These are phyloP conservation scores for Ceratina australensis DNA, from an alignment of 1,140 invertebrate species.

Conservation along the genomic window DNA sequence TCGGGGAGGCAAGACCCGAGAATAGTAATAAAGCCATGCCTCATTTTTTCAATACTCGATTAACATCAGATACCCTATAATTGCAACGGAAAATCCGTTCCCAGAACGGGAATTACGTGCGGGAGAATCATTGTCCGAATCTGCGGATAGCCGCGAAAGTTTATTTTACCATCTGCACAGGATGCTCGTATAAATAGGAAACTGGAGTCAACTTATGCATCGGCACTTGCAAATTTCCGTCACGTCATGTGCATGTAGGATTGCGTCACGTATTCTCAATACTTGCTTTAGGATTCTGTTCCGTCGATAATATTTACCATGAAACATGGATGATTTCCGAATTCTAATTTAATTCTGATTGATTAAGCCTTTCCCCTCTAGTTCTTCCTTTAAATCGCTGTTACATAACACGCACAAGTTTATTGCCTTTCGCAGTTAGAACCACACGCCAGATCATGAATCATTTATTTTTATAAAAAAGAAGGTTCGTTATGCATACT, in stretches of 20 bases:
- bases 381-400: conserved; percentile 4
- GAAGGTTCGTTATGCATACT: no score
- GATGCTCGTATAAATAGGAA: neutral
- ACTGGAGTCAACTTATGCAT: neutral
- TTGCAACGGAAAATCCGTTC: no score
- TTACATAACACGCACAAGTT: conserved; percentile 38
- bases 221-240: conserved; percentile 8
- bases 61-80: no score
- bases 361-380: conserved; percentile 28
- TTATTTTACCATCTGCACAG: neutral
- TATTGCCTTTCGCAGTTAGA: conserved; percentile 12
- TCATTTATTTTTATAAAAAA: neutral
- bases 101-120: no score
- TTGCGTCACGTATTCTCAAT: conserved; percentile 22
- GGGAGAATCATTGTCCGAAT: no score
- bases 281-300: neutral
- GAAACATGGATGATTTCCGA: conserved; percentile 6
- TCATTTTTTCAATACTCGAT: no score
- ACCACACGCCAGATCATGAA: neutral
- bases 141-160: neutral
- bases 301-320: neutral
- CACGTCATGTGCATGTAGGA: neutral
- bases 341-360: conserved; percentile 22
- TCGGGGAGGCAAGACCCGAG: no score
- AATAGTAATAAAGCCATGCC: no score